phyloP scores from a whole-genome alignment of 2,797 vertebrate species.

The Oreortyx pictus region DNA sequence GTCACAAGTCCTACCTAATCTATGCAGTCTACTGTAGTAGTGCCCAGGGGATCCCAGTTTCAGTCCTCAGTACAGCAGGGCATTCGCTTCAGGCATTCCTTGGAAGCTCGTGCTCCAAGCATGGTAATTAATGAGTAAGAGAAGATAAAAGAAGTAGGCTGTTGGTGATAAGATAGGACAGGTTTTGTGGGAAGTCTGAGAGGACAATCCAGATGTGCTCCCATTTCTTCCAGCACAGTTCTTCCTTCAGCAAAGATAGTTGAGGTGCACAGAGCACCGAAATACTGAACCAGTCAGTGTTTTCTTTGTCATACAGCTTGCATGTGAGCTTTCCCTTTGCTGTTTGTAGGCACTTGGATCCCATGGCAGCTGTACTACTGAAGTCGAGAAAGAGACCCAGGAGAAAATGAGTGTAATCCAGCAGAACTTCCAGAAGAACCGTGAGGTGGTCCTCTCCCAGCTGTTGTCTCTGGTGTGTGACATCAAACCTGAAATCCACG shows the following conservation, averaged over 20 bases:
- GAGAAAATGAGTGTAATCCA: constrained; percentile 83
- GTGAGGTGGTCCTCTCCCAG: constrained; percentile 80
- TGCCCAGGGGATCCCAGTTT: background rate
- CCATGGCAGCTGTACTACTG: constrained; percentile 82
- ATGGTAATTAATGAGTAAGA: background rate
- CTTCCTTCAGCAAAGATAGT: background rate
- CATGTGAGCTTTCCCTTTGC: background rate
- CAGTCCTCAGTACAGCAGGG: background rate
- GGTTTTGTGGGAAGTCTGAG: background rate
- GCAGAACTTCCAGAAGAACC: constrained; percentile 81
- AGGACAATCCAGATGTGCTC: background rate
- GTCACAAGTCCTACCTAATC: background rate
- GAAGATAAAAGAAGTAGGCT: background rate
- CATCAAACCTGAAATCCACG: constrained; percentile 84
- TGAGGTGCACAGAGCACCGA: background rate
- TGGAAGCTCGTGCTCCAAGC: background rate
- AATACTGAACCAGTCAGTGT: rapidly evolving
- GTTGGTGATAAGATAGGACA: background rate
- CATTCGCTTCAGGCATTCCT: background rate
- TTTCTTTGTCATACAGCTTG: background rate
- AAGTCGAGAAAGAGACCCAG: constrained; percentile 83
- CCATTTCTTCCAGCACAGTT: background rate
- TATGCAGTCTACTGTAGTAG: background rate
- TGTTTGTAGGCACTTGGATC: constrained; percentile 78
- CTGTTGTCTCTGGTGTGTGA: constrained; percentile 82